Conservation (phyloP, 2,797 vertebrate species). For the Schizopygopsis pylzovi region DNA sequence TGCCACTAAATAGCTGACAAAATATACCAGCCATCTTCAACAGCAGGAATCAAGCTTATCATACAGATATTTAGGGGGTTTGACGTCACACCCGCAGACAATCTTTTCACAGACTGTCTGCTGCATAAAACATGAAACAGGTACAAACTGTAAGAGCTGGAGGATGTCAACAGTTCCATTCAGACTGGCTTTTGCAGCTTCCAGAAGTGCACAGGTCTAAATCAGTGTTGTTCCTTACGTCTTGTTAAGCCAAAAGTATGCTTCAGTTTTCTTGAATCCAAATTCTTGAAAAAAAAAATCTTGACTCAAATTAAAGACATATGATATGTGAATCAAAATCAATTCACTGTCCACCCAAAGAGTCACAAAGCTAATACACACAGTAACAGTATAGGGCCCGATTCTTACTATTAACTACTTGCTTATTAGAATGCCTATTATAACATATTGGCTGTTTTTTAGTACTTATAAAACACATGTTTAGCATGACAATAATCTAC, state of each 20-base stretch:
- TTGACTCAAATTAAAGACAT: too few species aligned
- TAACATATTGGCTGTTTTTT: neutral
- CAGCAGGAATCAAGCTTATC: neutral
- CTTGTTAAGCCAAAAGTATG: too few species aligned
- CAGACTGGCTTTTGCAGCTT: neutral
- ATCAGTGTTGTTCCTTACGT: too few species aligned
- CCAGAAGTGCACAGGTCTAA: neutral
- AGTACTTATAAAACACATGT: too few species aligned
- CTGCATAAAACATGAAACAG: neutral
- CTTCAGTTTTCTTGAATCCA: too few species aligned
- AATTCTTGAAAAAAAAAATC: too few species aligned
- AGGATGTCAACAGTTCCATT: neutral
- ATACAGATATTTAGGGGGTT: neutral
- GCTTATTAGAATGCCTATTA: too few species aligned
- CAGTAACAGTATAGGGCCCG: neutral
- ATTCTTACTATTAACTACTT: neutral
- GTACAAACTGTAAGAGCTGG: neutral
- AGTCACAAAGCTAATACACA: neutral
- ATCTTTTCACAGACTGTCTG: neutral
- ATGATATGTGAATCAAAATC: too few species aligned
- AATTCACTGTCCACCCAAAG: neutral
- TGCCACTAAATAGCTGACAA: neutral
- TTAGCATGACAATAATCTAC: too few species aligned
- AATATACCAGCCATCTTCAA: conserved; percentile 14
- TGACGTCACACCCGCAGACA: neutral